Conservation (phyloP, 2,888 invertebrate species). For the Colostygia pectinataria region DNA sequence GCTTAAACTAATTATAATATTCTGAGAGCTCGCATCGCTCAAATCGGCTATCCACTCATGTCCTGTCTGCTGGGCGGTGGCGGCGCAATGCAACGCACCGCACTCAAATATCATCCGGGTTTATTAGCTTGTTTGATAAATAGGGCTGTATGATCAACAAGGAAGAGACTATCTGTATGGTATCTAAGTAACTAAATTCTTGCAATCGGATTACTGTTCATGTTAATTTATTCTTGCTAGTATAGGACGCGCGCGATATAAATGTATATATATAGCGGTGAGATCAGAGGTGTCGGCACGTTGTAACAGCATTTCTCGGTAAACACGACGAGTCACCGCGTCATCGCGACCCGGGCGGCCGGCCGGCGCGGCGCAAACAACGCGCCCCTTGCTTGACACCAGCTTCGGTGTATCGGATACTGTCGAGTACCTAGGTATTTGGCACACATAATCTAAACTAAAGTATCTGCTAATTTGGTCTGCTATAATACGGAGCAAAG, state of each 20-base stretch:
- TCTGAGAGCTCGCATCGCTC: conserved; percentile 60
- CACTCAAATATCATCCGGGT: conserved; percentile 33
- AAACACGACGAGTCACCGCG: conserved; percentile 50
- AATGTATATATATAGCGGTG: conserved; percentile 44
- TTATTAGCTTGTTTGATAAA: conserved; percentile 33
- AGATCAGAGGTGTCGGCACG: conserved; percentile 67
- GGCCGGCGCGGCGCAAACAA: conserved; percentile 50
- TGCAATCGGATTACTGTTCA: conserved; percentile 29
- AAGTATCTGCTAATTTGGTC: conserved; percentile 13
- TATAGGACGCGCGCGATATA: conserved; percentile 31
- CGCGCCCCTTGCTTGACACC: conserved; percentile 73
- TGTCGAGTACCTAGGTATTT: conserved; percentile 32
- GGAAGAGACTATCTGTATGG: conserved; percentile 25
- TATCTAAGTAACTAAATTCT: conserved; percentile 23
- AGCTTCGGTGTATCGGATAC: conserved; percentile 51
- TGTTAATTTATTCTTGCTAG: conserved; percentile 33
- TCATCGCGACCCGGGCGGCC: conserved; percentile 40
- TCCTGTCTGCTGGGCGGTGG: conserved; percentile 29
- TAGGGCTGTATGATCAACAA: conserved; percentile 26
- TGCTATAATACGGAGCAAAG: too few species aligned
- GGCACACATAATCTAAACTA: conserved; percentile 35
- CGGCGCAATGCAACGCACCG: conserved; percentile 1
- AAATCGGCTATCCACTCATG: conserved; percentile 57
- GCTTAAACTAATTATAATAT: conserved; percentile 81
- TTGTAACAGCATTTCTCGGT: conserved; percentile 54